Conservation (phyloP, 2,797 vertebrate genomes). For the Rhinophrynus dorsalis region DNA sequence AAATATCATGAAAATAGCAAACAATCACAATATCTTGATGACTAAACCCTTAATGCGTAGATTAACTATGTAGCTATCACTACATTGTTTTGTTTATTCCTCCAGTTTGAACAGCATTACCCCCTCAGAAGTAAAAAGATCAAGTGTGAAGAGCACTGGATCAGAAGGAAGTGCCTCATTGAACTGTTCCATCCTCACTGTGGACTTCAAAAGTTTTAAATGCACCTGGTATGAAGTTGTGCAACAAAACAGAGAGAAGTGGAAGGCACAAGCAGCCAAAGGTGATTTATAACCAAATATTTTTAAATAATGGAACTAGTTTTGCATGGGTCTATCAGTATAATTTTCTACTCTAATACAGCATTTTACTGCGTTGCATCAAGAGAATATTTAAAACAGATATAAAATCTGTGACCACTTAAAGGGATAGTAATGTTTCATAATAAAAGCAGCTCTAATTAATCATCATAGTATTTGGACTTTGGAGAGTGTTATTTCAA, state of each 20-base stretch:
- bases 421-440: too few species aligned
- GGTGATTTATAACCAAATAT: slow-evolving; percentile 74
- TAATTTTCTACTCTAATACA: too few species aligned
- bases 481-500: too few species aligned
- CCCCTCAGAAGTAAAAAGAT: slow-evolving; percentile 76
- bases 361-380: too few species aligned
- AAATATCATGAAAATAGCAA: neutral
- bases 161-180: slow-evolving; percentile 83
- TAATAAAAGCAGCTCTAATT: too few species aligned
- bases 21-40: neutral
- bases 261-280: slow-evolving; percentile 85
- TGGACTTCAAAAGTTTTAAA: slow-evolving; percentile 86
- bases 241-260: slow-evolving; percentile 84
- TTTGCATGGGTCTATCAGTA: too few species aligned
- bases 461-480: too few species aligned
- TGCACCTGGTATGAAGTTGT: slow-evolving; percentile 85
- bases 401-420: too few species aligned
- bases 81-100: too few species aligned
- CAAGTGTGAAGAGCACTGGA: slow-evolving; percentile 77
- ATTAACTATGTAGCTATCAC: too few species aligned
- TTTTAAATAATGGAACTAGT: too few species aligned
- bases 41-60: neutral
- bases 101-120: slow-evolving; percentile 83
- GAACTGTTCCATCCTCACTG: slow-evolving; percentile 78
- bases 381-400: too few species aligned